Evolutionary conservation across 1,140 invertebrate species (phyloP), one percentile per base, ranked within the genome.

Genomic region (Meloidogyne chitwoodi): DNA sequence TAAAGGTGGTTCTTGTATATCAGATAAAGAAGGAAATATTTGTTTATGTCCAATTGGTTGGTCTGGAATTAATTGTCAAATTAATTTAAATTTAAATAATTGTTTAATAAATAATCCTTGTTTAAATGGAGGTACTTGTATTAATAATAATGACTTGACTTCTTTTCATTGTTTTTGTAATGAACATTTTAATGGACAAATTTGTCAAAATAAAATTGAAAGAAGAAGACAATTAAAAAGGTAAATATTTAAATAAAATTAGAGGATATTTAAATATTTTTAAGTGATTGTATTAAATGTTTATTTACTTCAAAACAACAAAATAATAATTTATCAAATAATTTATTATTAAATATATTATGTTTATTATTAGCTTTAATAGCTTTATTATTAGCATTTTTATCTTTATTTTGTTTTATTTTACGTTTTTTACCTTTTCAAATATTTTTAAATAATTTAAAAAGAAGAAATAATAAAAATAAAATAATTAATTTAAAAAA

Each of bases 1-100:
- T n/a, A 26, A 72, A 78, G 77, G 77, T 11, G 77, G 75, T 26
- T 56, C 78, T 16, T 78, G 77, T 74, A 22, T 75, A 22, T 24
- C 66, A 29, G 56, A 78, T 67, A 24, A 65, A 44, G 14, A 77
- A 0, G 75, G 76, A 11, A 77, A 61, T 66, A 34, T 66, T 31
- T 77, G 76, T 61, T 44, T 48, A 6, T 77, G 76, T 65, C 31
- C 48, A 26, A 34, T 65, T 31, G 76, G 76, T 10, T 77, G 62
- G 41, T 12, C 44, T 27, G 76, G 76, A 27, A n/a, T 38, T 41
- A 34, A 48, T n/a, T 77, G 76, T 27, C 74, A 67, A 61, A 24
- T 38, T 26, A 77, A 66, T 26, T 48, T 63, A 10, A 77, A 66
- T 41, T 48, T 31, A 10, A 68, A 77, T 68, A 68, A 77, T 27